Evolutionary conservation across 2,888 invertebrate genomes (phyloP).

Genomic region (Aproaerema taeniolella): DNA sequence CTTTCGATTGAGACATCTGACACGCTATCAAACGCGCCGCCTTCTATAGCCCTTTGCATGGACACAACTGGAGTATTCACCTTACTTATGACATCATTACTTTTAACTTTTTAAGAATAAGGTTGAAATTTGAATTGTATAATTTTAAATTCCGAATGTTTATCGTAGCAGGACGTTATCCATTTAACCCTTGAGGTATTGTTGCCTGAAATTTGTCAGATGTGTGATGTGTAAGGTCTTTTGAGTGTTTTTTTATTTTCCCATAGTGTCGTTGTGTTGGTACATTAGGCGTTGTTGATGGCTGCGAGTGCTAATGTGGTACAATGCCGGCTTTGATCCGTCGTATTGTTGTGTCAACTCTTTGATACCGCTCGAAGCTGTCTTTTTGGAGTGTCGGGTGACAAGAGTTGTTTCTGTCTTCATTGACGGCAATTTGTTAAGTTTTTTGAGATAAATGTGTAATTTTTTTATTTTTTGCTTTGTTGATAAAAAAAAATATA

Average conservation of each 20-base stretch:
- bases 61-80: constrained; percentile 37
- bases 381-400: constrained; percentile 5
- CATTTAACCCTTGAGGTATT: constrained; percentile 67
- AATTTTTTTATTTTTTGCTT: no score
- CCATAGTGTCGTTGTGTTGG: constrained; percentile 43
- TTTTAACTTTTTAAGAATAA: constrained; percentile 19
- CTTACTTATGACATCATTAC: constrained; percentile 21
- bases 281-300: constrained; percentile 54
- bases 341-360: constrained; percentile 26
- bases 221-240: constrained; percentile 53
- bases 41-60: constrained; percentile 59
- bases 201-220: constrained; percentile 73
- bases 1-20: constrained; percentile 72
- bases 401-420: background rate
- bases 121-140: constrained; percentile 21
- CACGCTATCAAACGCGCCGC: constrained; percentile 67
- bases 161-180: constrained; percentile 42
- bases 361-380: constrained; percentile 16
- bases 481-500: no score
- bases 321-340: constrained; percentile 22
- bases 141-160: constrained; percentile 6
- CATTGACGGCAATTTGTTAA: constrained; percentile 6
- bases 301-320: constrained; percentile 48
- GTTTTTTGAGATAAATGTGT: no score
- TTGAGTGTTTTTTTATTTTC: constrained; percentile 31